Evolutionary conservation across 2,797 vertebrate species (phyloP), one percentile per base, ranked within the genome.

Genomic region (Galaxias olidus): DNA sequence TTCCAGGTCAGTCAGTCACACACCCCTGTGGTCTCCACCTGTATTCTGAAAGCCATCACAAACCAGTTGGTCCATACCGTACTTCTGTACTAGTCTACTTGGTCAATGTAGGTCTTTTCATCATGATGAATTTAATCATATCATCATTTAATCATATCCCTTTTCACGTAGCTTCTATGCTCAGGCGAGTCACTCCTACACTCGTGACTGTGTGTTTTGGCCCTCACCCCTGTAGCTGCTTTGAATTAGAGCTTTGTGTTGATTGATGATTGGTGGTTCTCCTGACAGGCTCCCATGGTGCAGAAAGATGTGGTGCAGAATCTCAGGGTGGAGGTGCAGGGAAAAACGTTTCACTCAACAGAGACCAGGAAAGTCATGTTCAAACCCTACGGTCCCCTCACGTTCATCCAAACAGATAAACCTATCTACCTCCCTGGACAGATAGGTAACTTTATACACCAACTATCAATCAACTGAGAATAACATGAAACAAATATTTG

Each of bases 351-450:
- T 58, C 63, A 80, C n/a, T 93, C 93, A 54, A 87, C 4, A 14
- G 89, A 87, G 46, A 77, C 76, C 42, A 92, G 82, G 19, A 91
- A 78, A 0, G 89, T 97, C 58, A 4, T 90, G 68, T 69, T 95
- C 59, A 79, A 69, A 81, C 67, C 73, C 5, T 63, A 82, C 41
- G 8, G 78, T 0, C 87, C 80, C 15, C 44, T 89, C 63, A 82
- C 89, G 13, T 95, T 97, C 44, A 0, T 95, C 54, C 95, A 96
- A 79, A 96, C 95, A 0, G 96, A 97, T 77, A 97, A 96, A 86
- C 90, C 95, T 4, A 88, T 95, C 86, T 97, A 97, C 86, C 94
- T 92, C 59, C 93, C 94, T 0, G 90, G 75, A 64, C 94, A 98
- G 81, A 92, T 80, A 77, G 93, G 94, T 94, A 74, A 64, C 30